A percentile compares a stretch with the other conserved stretches of the same genome.
Conservation (phyloP, 2,888 invertebrate genomes). For the Drosophila incognita region DNA sequence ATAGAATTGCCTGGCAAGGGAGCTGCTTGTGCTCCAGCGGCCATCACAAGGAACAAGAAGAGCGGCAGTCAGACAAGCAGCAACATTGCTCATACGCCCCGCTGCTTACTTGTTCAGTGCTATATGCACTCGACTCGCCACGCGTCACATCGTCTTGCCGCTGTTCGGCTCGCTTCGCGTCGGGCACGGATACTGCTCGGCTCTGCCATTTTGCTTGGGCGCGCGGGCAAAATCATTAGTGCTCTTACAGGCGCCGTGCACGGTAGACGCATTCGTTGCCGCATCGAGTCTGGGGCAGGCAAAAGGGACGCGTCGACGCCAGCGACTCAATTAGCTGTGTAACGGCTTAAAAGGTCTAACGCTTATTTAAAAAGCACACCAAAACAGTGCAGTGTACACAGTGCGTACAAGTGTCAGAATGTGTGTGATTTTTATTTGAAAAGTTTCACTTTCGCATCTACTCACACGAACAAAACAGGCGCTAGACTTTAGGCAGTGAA, state of each 20-base stretch:
- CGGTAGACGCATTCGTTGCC: constrained; percentile 80
- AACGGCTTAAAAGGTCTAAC: constrained; percentile 10
- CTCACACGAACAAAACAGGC: background rate
- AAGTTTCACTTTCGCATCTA: constrained; percentile 3
- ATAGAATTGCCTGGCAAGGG: constrained; percentile 52
- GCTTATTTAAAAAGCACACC: constrained; percentile 1
- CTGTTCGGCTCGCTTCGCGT: constrained; percentile 17
- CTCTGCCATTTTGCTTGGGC: constrained; percentile 46
- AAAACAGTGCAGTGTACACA: constrained; percentile 32
- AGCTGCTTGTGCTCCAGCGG: too few species aligned
- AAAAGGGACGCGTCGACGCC: constrained; percentile 70
- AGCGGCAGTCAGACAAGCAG: constrained; percentile 33
- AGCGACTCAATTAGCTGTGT: constrained; percentile 55
- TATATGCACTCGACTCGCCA: constrained; percentile 10
- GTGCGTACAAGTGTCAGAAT: constrained; percentile 37
- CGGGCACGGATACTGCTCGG: constrained; percentile 46
- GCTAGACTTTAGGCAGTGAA: constrained; percentile 4
- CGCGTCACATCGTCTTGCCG: background rate
- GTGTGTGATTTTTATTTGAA: constrained; percentile 4
- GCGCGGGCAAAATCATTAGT: constrained; percentile 82
- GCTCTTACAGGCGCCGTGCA: constrained; percentile 84
- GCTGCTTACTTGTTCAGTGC: constrained; percentile 28
- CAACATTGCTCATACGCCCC: constrained; percentile 74
- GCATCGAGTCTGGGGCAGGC: constrained; percentile 50
- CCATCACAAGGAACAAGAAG: constrained; percentile 32